Evolutionary conservation across 2,888 invertebrate genomes (phyloP).

Genomic region (Philopedon plagiatum): DNA sequence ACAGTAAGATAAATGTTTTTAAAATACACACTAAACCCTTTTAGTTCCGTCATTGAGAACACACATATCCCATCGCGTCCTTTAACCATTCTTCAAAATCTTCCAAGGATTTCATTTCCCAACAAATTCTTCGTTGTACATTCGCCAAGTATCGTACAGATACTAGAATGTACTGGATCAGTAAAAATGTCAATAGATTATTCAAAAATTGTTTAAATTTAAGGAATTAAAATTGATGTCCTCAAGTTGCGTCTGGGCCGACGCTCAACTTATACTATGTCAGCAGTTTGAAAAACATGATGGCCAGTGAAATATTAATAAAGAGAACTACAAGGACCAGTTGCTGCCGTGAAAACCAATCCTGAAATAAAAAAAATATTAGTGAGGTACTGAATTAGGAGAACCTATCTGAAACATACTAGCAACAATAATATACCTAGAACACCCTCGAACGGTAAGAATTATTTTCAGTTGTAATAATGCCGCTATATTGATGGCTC

Average conservation of each 20-base stretch:
- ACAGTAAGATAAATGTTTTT: slow-evolving; percentile 59
- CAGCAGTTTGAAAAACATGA: slow-evolving; percentile 95
- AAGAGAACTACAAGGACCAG: slow-evolving; percentile 93
- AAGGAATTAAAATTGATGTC: slow-evolving; percentile 20
- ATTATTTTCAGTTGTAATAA: too few species aligned
- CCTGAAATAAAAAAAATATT: slow-evolving; percentile 73
- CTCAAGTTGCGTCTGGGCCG: slow-evolving; percentile 55
- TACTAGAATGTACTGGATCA: slow-evolving; percentile 29
- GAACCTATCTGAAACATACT: too few species aligned
- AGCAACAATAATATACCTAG: too few species aligned
- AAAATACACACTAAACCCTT: slow-evolving; percentile 45
- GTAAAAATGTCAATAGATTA: slow-evolving; percentile 25
- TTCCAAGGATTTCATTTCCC: slow-evolving; percentile 16
- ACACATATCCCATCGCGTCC: slow-evolving; percentile 27
- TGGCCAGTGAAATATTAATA: slow-evolving; percentile 94
- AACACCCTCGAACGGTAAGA: too few species aligned
- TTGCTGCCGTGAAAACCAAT: slow-evolving; percentile 97
- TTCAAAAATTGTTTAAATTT: slow-evolving; percentile 40
- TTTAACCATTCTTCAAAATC: slow-evolving; percentile 18
- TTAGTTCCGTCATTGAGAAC: slow-evolving; percentile 35
- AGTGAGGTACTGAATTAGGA: too few species aligned
- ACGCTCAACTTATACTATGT: slow-evolving; percentile 83
- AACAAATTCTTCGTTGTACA: slow-evolving; percentile 32
- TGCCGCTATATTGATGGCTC: too few species aligned
- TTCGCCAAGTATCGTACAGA: slow-evolving; percentile 29